These are phyloP conservation scores for Odocoileus hemionus DNA, from an alignment of 2,113 vertebrate genomes.

Conservation along the genomic window DNA sequence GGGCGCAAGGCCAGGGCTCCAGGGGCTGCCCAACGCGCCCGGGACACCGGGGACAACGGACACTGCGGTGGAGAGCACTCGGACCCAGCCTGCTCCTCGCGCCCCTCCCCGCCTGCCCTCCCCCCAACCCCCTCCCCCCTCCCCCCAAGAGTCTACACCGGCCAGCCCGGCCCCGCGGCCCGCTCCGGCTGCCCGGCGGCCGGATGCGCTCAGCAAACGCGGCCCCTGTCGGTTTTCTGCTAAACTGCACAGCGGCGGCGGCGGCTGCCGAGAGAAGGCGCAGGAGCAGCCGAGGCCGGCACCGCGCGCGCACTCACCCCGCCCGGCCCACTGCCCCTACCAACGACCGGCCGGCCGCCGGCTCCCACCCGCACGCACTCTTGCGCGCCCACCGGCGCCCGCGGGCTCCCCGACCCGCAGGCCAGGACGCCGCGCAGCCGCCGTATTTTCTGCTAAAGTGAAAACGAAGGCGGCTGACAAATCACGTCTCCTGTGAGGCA, in stretches of 20 bases:
- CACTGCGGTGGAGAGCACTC: not conserved
- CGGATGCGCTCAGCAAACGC: constrained; percentile 83
- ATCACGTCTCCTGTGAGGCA: constrained; percentile 86
- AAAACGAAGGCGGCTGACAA: constrained; percentile 82
- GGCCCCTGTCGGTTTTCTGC: constrained; percentile 84
- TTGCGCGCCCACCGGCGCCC: not conserved
- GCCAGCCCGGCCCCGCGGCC: constrained; percentile 64
- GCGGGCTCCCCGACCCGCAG: not conserved
- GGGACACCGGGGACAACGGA: not conserved
- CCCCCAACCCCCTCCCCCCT: not conserved
- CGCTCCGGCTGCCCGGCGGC: constrained; percentile 67
- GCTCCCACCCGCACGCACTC: constrained; percentile 2
- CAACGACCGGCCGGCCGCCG: not conserved
- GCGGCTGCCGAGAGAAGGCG: constrained; percentile 36
- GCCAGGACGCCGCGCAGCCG: constrained; percentile 65
- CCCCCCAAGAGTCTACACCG: constrained; percentile 41
- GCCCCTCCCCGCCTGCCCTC: constrained; percentile 10
- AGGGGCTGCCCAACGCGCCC: not conserved
- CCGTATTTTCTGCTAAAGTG: constrained; percentile 79
- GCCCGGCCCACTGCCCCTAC: not conserved
- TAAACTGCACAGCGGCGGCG: constrained; percentile 78
- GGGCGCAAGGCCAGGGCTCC: constrained; percentile 27
- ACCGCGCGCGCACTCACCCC: constrained; percentile 40
- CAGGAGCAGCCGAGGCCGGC: constrained; percentile 31
- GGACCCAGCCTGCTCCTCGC: not conserved